phyloP scores from a whole-genome alignment of 2,113 vertebrate genomes.

The Tyto alba region DNA sequence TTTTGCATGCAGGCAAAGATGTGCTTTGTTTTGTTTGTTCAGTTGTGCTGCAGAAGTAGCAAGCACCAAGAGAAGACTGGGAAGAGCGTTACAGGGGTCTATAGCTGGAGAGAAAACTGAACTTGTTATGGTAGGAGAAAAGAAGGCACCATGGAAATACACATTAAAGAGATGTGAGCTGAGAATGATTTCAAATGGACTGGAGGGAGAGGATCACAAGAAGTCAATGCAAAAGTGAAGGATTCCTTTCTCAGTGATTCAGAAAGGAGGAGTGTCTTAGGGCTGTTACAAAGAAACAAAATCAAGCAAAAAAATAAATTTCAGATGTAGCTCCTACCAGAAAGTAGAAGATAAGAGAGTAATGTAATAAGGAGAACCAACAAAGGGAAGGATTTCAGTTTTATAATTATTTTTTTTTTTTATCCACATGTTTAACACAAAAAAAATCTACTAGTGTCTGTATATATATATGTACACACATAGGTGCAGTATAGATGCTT shows the following conservation, averaged over 20 bases:
- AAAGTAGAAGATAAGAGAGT: neutral
- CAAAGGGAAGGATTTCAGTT: neutral
- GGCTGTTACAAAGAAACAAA: neutral
- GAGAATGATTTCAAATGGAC: neutral
- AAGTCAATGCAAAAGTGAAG: neutral
- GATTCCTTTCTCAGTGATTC: neutral
- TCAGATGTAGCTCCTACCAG: neutral
- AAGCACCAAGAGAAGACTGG: neutral
- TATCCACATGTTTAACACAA: neutral
- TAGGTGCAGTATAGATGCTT: neutral
- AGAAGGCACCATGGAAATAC: neutral
- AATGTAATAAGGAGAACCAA: neutral
- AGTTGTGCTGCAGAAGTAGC: neutral
- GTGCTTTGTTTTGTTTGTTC: neutral
- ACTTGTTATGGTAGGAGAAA: neutral
- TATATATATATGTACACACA: fast-evolving
- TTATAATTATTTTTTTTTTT: neutral
- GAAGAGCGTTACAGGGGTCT: neutral
- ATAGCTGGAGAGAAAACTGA: neutral
- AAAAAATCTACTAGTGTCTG: neutral
- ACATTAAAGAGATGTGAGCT: neutral
- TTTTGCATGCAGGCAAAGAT: neutral
- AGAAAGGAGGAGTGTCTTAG: neutral
- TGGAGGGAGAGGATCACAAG: neutral
- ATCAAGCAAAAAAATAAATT: neutral